Base-by-base conservation (phyloP, 2,888 invertebrate species). In the Tachina grossa region DNA sequence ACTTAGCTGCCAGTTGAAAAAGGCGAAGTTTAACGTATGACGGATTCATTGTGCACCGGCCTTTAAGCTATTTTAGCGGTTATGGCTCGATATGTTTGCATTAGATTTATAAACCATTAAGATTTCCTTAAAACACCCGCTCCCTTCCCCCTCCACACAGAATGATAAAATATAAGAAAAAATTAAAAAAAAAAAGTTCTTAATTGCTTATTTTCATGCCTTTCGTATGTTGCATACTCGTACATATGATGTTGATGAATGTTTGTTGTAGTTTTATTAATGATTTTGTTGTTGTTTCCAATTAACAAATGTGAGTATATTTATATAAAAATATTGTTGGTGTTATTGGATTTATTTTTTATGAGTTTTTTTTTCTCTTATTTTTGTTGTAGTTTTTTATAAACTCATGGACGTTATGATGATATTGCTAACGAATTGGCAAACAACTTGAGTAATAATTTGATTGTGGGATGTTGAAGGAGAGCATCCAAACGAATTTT, bases 341-440 rank as follows among this genome's bases (percentile, higher is more conserved):
- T 72, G 53, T 57, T 59, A 22, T 66, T 75, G 43, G 19, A 47
- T 22, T 80, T 63, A 49, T 13, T 55, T 31, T 49, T 49, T 49
- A 31, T 75, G 43, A 9, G 41, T 22, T 80, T 63, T 41, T 13
- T 55, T 31, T 49, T 49, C 19, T 13, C 13, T 69, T 78, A 43
- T 77, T 78, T 22, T 47, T 39, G 14, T 19, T 45, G 47, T 61
- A 16, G 6, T 43, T 63, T 71, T 39, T 31, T 19, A 49, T 49
- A 14, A 39, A 49, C 49, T 59, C 59, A 61, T 72, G 59, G 49
- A 53, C 39, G 45, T 65, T 59, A 31, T 49, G 63, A 69, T 75
- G 57, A 65, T 75, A 71, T 43, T 72, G 84, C 81, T 85, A 85
- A 85, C 82, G 81, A 85, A 69, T 85, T 82, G 81, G 78, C 85